A percentile compares a stretch with the other conserved stretches of the same genome.
Conservation (phyloP, 2,888 invertebrate species). For the Cynaeus angustus region DNA sequence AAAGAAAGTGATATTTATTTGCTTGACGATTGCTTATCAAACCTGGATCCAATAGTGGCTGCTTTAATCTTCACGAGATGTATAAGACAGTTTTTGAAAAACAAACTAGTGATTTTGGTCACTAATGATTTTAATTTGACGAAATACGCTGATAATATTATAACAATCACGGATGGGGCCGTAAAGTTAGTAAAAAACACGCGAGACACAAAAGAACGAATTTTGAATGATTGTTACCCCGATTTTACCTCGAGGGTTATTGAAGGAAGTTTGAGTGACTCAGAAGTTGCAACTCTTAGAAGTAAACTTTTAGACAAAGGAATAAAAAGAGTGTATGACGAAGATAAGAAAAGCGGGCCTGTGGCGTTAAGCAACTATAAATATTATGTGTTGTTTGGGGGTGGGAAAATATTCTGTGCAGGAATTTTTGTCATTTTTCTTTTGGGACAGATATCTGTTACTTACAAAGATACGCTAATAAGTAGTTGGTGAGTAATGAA, state of each 20-base stretch:
- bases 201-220: too few species aligned
- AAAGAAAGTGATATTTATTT: slow-evolving; percentile 6
- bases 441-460: background rate
- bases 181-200: background rate
- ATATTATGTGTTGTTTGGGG: background rate
- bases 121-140: background rate
- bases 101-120: background rate
- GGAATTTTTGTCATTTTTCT: background rate
- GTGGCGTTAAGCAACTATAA: background rate
- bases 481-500: background rate
- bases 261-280: too few species aligned
- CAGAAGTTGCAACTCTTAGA: too few species aligned
- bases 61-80: background rate
- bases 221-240: too few species aligned
- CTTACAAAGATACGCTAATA: background rate
- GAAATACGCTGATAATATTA: background rate
- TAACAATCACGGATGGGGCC: background rate
- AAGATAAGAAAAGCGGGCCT: background rate
- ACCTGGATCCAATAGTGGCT: background rate
- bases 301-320: background rate
- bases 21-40: background rate
- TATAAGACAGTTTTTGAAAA: background rate
- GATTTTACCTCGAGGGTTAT: too few species aligned
- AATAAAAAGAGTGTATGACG: background rate
- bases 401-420: background rate